phyloP scores from a whole-genome alignment of 2,113 vertebrate genomes.

The Daubentonia madagascariensis region DNA sequence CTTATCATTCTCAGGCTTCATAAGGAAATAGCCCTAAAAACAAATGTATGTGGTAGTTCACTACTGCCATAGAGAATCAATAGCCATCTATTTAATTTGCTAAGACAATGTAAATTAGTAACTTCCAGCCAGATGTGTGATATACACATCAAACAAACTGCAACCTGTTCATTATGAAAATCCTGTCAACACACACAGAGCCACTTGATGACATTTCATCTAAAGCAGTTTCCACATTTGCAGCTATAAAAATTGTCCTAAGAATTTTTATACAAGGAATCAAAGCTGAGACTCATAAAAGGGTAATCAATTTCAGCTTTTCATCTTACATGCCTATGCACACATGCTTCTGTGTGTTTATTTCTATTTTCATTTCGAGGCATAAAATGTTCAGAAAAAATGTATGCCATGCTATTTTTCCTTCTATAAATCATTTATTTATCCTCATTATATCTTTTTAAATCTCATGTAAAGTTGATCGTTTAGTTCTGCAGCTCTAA shows the following conservation, averaged over 20 bases:
- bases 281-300: constrained; percentile 58
- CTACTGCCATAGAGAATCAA: constrained; percentile 71
- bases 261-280: constrained; percentile 59
- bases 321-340: constrained; percentile 19
- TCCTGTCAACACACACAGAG: constrained; percentile 67
- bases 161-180: constrained; percentile 76
- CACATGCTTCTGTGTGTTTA: constrained; percentile 55
- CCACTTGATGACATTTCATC: constrained; percentile 62
- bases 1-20: constrained; percentile 57
- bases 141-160: constrained; percentile 72
- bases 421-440: constrained; percentile 48
- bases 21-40: constrained; percentile 46
- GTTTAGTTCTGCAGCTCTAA: constrained; percentile 36
- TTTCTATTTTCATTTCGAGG: constrained; percentile 51
- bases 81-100: constrained; percentile 74
- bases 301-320: constrained; percentile 66
- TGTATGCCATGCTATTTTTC: constrained; percentile 20
- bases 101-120: constrained; percentile 74
- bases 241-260: constrained; percentile 59
- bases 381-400: constrained; percentile 39
- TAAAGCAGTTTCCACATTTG: constrained; percentile 59
- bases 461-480: constrained; percentile 39
- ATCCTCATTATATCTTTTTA: constrained; percentile 56
- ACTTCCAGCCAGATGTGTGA: constrained; percentile 71
- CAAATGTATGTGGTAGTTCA: constrained; percentile 54